Conservation (phyloP, 2,888 invertebrate genomes). For the Theodoxus fluviatilis region DNA sequence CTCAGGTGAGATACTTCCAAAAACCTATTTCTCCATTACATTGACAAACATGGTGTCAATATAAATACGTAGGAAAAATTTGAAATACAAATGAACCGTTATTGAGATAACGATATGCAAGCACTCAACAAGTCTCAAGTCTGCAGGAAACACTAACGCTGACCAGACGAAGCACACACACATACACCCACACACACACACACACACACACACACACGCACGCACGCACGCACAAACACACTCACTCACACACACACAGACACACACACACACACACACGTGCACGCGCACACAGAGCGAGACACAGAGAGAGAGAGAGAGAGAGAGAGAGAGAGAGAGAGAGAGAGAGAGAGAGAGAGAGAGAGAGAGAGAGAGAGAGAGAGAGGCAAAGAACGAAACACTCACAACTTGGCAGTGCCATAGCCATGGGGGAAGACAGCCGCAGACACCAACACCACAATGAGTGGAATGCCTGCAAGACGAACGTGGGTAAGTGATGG, state of each 20-base stretch:
- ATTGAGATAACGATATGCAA: too few relatives aligned
- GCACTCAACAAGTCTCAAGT: too few relatives aligned
- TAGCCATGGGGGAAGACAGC: conserved; percentile 47
- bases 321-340: neutral
- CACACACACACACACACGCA: neutral
- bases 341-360: neutral
- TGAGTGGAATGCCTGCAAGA: conserved; percentile 44
- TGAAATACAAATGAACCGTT: too few relatives aligned
- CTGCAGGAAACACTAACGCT: too few relatives aligned
- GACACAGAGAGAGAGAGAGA: neutral
- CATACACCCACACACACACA: neutral
- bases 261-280: neutral
- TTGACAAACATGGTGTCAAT: too few relatives aligned
- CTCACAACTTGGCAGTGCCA: conserved; percentile 53
- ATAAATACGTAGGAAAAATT: too few relatives aligned
- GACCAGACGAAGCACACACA: too few relatives aligned
- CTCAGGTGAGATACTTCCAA: too few relatives aligned
- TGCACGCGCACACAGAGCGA: neutral
- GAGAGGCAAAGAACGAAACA: conserved; percentile 6
- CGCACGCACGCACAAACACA: conserved; percentile 17
- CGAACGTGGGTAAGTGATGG: too few relatives aligned
- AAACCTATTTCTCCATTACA: too few relatives aligned
- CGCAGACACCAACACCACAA: conserved; percentile 47
- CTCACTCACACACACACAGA: neutral
- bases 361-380: neutral